Percentiles rank a stretch among this genome's conserved stretches.
Evolutionary conservation across 30 jellyfish, hydroid and myxozoan species (phyloP).

Genomic region (Aurelia sp.): DNA sequence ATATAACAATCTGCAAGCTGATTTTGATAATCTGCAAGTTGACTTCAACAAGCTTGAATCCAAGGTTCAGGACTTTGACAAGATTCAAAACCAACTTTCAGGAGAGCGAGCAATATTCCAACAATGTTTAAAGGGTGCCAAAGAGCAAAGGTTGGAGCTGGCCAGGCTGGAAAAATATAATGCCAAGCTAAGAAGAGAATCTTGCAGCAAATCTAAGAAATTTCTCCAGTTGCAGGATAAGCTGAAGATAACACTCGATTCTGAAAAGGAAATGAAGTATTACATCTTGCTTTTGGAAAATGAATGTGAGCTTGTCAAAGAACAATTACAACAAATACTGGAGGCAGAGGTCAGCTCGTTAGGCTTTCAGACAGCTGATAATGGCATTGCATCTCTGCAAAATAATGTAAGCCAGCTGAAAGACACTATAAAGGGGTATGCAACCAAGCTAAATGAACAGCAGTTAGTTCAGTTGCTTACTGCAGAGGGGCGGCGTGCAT

Average conservation of each 20-base stretch:
- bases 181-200: background rate
- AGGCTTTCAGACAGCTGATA: background rate
- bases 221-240: background rate
- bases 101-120: background rate
- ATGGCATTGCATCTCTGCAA: background rate
- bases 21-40: constrained; percentile 2
- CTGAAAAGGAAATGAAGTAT: background rate
- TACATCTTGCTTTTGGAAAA: background rate
- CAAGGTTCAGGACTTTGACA: background rate
- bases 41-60: background rate
- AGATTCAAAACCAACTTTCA: background rate
- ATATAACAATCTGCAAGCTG: background rate
- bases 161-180: constrained; percentile 1
- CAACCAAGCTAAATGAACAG: background rate
- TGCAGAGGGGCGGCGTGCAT: background rate
- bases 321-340: no score
- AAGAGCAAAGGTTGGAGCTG: constrained; percentile 23
- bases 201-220: background rate
- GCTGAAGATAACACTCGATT: background rate
- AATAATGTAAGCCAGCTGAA: background rate
- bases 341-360: background rate
- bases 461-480: background rate
- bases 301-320: background rate
- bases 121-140: constrained; percentile 12
- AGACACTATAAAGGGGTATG: background rate